phyloP scores from a whole-genome alignment of 1,140 invertebrate genomes.

The Chrysomallon squamiferum region DNA sequence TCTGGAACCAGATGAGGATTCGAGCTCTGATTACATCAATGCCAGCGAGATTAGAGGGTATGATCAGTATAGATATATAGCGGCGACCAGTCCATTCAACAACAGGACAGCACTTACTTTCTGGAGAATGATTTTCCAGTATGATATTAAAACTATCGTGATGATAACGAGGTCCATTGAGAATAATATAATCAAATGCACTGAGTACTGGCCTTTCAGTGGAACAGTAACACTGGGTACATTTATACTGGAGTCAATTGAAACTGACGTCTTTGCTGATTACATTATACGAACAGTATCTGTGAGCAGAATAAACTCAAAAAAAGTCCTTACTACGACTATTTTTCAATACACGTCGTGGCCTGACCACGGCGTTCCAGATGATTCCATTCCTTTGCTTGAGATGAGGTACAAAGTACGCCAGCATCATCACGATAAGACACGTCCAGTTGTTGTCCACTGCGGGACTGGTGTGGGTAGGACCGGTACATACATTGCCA shows the following conservation, averaged over 20 bases:
- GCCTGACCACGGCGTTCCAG: conserved; percentile 98
- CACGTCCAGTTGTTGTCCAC: conserved; percentile 92
- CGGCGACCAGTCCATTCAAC: conserved; percentile 60
- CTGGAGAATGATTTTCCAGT: conserved; percentile 58
- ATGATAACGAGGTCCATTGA: conserved; percentile 57
- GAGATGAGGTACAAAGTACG: conserved; percentile 93
- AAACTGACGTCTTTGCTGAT: conserved; percentile 44
- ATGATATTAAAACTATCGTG: conserved; percentile 48
- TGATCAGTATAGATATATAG: conserved; percentile 51
- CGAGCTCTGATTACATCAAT: conserved; percentile 90
- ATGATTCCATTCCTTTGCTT: conserved; percentile 96
- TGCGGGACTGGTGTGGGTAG: conserved; percentile 73
- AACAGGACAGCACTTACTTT: conserved; percentile 56
- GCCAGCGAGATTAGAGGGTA: conserved; percentile 71
- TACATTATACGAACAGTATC: conserved; percentile 45
- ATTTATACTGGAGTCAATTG: conserved; percentile 42
- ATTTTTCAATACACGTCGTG: conserved; percentile 95
- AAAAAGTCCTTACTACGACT: conserved; percentile 25
- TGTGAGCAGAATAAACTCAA: conserved; percentile 8
- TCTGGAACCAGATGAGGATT: conserved; percentile 31
- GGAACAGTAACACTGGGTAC: conserved; percentile 29
- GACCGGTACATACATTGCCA: conserved; percentile 58
- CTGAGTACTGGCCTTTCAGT: conserved; percentile 61
- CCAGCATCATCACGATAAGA: conserved; percentile 28
- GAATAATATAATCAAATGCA: conserved; percentile 60